These are phyloP conservation scores for Serripes groenlandicus DNA, from an alignment of 2,888 invertebrate genomes.

Conservation along the genomic window DNA sequence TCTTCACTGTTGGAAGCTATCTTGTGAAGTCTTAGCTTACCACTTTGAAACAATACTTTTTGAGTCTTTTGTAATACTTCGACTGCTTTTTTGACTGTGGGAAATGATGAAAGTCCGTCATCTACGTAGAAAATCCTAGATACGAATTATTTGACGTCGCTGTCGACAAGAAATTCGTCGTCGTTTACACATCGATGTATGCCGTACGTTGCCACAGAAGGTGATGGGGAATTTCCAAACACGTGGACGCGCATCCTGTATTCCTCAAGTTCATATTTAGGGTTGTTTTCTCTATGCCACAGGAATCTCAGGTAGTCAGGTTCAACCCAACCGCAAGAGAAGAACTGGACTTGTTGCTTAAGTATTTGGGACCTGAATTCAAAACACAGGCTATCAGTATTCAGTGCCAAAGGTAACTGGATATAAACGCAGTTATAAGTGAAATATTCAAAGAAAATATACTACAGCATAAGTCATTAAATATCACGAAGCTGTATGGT, in stretches of 20 bases:
- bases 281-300: constrained; percentile 42
- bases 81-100: constrained; percentile 26
- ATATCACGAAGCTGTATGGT: too few relatives aligned
- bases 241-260: constrained; percentile 17
- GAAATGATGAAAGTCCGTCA: constrained; percentile 55
- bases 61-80: constrained; percentile 54
- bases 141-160: constrained; percentile 39
- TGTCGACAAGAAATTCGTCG: background rate
- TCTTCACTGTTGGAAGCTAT: constrained; percentile 62
- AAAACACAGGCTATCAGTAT: too few relatives aligned
- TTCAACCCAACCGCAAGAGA: too few relatives aligned
- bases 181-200: constrained; percentile 43
- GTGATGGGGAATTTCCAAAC: constrained; percentile 16
- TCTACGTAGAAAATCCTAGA: constrained; percentile 64
- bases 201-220: constrained; percentile 56
- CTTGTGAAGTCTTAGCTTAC: constrained; percentile 64
- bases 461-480: too few relatives aligned
- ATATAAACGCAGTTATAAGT: too few relatives aligned
- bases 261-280: constrained; percentile 1
- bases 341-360: too few relatives aligned
- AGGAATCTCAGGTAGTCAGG: constrained; percentile 63
- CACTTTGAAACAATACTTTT: constrained; percentile 20
- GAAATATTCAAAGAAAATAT: too few relatives aligned
- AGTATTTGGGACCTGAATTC: too few relatives aligned
- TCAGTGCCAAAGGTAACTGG: too few relatives aligned